Percentiles rank a stretch among this genome's conserved stretches.
phyloP scores from a whole-genome alignment of 2,888 invertebrate species.

The Drosophila aldrichi region DNA sequence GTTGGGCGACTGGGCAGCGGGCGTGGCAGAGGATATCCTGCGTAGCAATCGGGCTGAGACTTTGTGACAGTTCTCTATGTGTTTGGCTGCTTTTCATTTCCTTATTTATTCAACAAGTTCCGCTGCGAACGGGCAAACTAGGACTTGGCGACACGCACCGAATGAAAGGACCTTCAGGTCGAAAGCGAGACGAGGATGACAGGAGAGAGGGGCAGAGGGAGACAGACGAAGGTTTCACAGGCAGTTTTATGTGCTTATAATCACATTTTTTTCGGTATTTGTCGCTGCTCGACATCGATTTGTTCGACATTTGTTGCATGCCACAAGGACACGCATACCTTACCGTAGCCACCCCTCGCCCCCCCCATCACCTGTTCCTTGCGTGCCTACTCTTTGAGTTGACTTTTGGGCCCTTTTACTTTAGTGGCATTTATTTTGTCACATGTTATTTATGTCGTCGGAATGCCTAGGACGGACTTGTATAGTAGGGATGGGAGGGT shows the following conservation, averaged over 20 bases:
- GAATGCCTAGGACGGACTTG: conserved; percentile 39
- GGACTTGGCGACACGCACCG: conserved; percentile 53
- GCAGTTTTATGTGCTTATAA: conserved; percentile 71
- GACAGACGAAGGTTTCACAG: conserved; percentile 21
- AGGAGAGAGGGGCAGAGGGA: not conserved
- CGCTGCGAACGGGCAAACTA: conserved; percentile 34
- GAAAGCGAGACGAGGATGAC: not conserved
- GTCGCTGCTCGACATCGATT: conserved; percentile 60
- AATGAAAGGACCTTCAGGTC: conserved; percentile 16
- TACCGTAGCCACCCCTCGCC: not conserved
- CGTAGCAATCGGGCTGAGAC: conserved; percentile 63
- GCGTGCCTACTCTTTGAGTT: conserved; percentile 21
- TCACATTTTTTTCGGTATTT: conserved; percentile 59
- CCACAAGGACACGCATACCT: conserved; percentile 55
- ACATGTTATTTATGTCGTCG: conserved; percentile 63
- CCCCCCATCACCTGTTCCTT: not conserved
- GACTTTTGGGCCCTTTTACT: conserved; percentile 58
- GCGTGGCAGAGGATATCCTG: conserved; percentile 61
- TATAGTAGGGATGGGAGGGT: not conserved
- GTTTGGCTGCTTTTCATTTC: conserved; percentile 64
- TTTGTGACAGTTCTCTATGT: conserved; percentile 58
- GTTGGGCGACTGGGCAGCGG: not conserved
- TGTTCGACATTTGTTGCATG: conserved; percentile 74
- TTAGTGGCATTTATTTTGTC: conserved; percentile 74
- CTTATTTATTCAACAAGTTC: conserved; percentile 78